Conservation (phyloP, 2,113 vertebrate species). For the Amphilophus citrinellus region DNA sequence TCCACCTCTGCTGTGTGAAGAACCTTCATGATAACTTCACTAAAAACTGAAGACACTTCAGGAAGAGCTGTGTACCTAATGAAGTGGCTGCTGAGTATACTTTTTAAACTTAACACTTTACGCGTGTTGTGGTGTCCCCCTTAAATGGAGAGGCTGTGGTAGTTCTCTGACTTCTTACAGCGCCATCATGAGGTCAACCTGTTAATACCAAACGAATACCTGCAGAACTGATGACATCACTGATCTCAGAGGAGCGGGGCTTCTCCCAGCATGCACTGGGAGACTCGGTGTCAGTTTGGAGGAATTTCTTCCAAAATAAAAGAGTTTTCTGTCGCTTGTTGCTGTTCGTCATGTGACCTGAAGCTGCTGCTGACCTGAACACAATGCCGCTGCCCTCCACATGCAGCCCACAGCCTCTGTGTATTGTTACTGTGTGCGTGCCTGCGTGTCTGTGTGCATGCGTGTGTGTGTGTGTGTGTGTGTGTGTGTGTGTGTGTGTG, state of each 20-base stretch:
- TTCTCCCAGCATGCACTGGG: conserved; percentile 24
- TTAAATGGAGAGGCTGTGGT: too few relatives aligned
- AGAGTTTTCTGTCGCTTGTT: conserved; percentile 12
- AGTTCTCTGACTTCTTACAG: too few relatives aligned
- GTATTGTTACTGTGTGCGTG: conserved; percentile 22
- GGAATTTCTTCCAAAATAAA: conserved; percentile 7
- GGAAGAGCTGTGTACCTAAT: too few relatives aligned
- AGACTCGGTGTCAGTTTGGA: background rate
- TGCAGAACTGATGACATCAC: background rate
- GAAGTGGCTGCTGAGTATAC: too few relatives aligned
- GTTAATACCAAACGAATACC: too few relatives aligned
- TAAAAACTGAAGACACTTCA: too few relatives aligned
- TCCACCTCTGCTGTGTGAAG: too few relatives aligned
- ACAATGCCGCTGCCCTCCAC: conserved; percentile 25
- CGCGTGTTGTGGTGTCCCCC: too few relatives aligned
- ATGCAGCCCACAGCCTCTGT: conserved; percentile 18
- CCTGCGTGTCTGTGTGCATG: background rate
- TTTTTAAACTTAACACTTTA: too few relatives aligned
- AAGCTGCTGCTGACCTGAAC: conserved; percentile 30
- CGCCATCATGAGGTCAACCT: too few relatives aligned
- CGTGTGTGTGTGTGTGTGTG: background rate
- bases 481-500: background rate
- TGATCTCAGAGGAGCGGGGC: background rate
- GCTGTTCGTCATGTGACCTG: conserved; percentile 35
- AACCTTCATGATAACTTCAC: too few relatives aligned